phyloP scores from a whole-genome alignment of 1,140 invertebrate species.

The Macrotrachela quadricornifera region DNA sequence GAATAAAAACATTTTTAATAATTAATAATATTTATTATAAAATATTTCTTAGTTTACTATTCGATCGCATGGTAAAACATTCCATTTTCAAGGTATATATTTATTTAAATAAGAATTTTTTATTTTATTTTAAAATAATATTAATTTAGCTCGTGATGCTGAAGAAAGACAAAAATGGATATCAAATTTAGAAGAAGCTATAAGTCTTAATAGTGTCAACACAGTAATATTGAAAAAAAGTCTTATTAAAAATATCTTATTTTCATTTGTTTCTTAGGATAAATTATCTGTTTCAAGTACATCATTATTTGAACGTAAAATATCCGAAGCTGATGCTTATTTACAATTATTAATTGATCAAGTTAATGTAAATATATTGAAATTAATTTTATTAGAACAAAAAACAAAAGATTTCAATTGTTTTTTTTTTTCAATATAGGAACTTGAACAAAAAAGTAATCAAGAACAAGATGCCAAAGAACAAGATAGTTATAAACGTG shows the following conservation, averaged over 20 bases:
- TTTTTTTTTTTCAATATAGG: not conserved
- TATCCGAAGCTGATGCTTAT: constrained; percentile 82
- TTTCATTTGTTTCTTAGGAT: constrained; percentile 26
- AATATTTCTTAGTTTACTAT: constrained; percentile 52
- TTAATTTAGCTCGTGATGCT: constrained; percentile 56
- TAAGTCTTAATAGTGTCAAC: constrained; percentile 46
- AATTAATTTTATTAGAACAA: not conserved
- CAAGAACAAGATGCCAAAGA: not conserved
- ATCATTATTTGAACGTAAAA: constrained; percentile 54
- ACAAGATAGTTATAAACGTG: not conserved
- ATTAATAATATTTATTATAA: too few relatives aligned
- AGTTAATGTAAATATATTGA: constrained; percentile 35
- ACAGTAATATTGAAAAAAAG: not conserved
- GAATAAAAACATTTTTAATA: too few relatives aligned
- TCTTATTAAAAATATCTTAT: not conserved
- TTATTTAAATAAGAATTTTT: too few relatives aligned
- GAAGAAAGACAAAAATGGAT: constrained; percentile 89
- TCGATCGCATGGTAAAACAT: constrained; percentile 91
- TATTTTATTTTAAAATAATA: too few relatives aligned
- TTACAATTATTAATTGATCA: constrained; percentile 85
- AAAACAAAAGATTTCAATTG: not conserved
- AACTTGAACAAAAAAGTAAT: not conserved
- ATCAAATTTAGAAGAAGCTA: constrained; percentile 72
- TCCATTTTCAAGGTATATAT: constrained; percentile 64
- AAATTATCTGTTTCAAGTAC: constrained; percentile 18